Evolutionary conservation across 1,140 invertebrate species (phyloP).

Genomic region (Eriosoma lanigerum): DNA sequence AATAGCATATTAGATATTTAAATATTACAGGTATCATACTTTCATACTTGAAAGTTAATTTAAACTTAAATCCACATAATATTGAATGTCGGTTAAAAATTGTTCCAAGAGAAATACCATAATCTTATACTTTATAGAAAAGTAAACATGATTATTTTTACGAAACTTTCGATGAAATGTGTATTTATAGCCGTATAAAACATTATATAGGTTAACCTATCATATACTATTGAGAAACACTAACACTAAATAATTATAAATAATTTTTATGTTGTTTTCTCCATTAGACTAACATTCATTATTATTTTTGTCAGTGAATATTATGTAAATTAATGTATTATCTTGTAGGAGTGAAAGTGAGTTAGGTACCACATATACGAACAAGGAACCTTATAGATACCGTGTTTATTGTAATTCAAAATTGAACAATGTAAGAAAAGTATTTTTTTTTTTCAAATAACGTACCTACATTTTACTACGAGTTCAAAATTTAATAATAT

Average conservation of each 20-base stretch:
- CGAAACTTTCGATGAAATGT: too few relatives aligned
- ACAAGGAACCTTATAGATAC: background rate
- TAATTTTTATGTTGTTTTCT: background rate
- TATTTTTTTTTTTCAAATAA: background rate
- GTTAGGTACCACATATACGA: background rate
- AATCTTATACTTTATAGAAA: too few relatives aligned
- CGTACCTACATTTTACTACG: background rate
- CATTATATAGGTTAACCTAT: too few relatives aligned
- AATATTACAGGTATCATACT: too few relatives aligned
- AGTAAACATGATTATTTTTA: too few relatives aligned
- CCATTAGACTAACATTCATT: background rate
- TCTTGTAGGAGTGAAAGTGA: background rate
- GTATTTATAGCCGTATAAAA: too few relatives aligned
- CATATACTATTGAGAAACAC: background rate
- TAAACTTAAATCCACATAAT: too few relatives aligned
- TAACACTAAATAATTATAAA: background rate
- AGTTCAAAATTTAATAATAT: background rate
- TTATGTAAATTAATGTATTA: constrained; percentile 10
- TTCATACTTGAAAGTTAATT: too few relatives aligned
- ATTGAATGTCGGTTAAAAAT: too few relatives aligned
- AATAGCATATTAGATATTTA: too few relatives aligned
- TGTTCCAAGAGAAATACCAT: too few relatives aligned
- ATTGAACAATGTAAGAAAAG: background rate
- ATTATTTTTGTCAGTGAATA: background rate
- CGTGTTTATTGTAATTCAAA: background rate